Conservation (phyloP, 2,797 vertebrate species). For the Scolopax bukidnonensis region DNA sequence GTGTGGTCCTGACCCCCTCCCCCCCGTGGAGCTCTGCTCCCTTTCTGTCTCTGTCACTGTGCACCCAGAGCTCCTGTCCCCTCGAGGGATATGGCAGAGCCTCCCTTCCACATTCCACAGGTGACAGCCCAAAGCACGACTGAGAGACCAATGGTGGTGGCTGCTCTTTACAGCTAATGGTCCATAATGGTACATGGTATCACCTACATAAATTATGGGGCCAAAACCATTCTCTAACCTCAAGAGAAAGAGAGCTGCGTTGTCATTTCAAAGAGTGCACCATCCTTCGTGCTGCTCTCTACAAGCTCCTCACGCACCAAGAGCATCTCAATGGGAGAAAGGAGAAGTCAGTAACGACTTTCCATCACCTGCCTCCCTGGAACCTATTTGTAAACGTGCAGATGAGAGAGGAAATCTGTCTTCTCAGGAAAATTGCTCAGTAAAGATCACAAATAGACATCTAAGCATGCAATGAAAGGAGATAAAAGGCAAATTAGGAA, state of each 20-base stretch:
- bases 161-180: not conserved
- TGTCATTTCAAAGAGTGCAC: not conserved
- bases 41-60: not conserved
- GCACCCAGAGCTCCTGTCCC: not conserved
- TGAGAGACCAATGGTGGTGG: not conserved
- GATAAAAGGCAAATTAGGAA: constrained; percentile 1
- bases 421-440: not conserved
- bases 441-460: not conserved
- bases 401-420: not conserved
- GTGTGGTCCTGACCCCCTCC: not conserved
- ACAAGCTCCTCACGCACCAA: not conserved
- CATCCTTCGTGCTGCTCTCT: not conserved
- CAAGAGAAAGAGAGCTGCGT: not conserved
- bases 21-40: too few species aligned
- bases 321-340: not conserved
- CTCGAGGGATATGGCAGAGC: too few species aligned
- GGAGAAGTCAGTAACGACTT: not conserved
- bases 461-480: not conserved
- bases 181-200: not conserved
- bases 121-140: not conserved
- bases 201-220: not conserved
- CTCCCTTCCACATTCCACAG: too few species aligned
- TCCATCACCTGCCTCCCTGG: not conserved
- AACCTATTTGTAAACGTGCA: not conserved
- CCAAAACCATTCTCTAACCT: not conserved